Percentiles rank a stretch among this genome's conserved stretches.
phyloP scores from a whole-genome alignment of 2,797 vertebrate genomes.

The Chrosomus eos region DNA sequence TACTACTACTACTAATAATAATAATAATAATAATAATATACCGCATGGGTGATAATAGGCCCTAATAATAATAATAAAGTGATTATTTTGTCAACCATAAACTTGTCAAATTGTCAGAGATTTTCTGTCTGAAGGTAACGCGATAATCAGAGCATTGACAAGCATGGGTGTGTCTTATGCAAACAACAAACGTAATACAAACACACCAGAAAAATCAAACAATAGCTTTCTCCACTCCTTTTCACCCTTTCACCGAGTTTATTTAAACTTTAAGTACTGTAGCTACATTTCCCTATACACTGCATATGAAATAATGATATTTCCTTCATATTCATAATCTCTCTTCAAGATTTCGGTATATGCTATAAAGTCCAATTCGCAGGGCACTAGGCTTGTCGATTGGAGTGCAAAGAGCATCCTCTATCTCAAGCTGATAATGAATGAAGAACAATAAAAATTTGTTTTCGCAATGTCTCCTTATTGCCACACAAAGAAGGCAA shows the following conservation, averaged over 20 bases:
- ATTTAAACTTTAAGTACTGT: background rate
- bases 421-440: background rate
- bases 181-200: conserved; percentile 1
- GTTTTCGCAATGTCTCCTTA: background rate
- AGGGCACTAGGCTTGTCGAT: background rate
- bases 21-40: too few relatives aligned
- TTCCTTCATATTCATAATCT: background rate
- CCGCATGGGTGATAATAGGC: background rate
- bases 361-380: background rate
- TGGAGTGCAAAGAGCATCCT: background rate
- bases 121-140: background rate
- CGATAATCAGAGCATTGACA: background rate
- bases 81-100: background rate
- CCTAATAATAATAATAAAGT: background rate
- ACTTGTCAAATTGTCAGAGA: background rate
- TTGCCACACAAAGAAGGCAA: background rate
- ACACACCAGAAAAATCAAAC: conserved; percentile 23
- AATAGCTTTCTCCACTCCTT: background rate
- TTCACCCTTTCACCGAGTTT: background rate
- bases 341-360: background rate
- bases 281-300: background rate
- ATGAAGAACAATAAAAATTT: background rate
- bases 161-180: conserved; percentile 23
- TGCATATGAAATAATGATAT: background rate
- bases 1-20: too few relatives aligned